Evolutionary conservation across 2,888 invertebrate genomes (phyloP).

Genomic region (Eilema sororculum): DNA sequence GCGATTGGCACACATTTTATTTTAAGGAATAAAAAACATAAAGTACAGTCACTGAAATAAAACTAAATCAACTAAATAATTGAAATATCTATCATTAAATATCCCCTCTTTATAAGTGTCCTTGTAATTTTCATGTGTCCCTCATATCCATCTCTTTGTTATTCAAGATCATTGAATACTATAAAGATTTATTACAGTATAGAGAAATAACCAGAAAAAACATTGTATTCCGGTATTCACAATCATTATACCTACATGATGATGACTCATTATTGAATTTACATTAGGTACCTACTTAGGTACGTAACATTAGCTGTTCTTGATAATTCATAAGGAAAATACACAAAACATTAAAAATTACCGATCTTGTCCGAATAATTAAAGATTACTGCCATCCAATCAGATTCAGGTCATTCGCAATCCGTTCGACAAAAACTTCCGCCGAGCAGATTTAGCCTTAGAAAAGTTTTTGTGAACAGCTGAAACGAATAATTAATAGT

Average conservation of each 20-base stretch:
- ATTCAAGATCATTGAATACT: neutral
- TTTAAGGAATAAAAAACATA: too few species aligned
- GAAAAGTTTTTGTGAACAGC: conserved; percentile 1
- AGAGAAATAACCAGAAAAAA: too few species aligned
- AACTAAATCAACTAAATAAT: too few species aligned
- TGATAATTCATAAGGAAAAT: conserved; percentile 5
- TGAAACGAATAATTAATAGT: conserved; percentile 5
- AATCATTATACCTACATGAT: neutral
- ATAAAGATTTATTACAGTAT: too few species aligned
- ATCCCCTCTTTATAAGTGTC: too few species aligned
- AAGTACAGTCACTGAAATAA: too few species aligned
- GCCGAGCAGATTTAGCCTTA: conserved; percentile 34
- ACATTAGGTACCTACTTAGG: neutral
- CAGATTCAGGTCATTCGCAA: conserved; percentile 42
- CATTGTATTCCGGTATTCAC: too few species aligned
- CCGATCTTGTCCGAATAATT: conserved; percentile 13
- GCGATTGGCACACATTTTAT: too few species aligned
- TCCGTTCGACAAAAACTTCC: conserved; percentile 45
- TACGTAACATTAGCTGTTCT: neutral
- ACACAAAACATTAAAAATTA: neutral
- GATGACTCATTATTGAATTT: neutral
- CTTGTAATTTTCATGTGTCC: too few species aligned
- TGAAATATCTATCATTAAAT: too few species aligned
- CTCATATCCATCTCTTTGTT: too few species aligned
- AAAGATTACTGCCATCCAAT: conserved; percentile 34